phyloP scores from a whole-genome alignment of 1,140 invertebrate species.

The Bombus pyrosoma region DNA sequence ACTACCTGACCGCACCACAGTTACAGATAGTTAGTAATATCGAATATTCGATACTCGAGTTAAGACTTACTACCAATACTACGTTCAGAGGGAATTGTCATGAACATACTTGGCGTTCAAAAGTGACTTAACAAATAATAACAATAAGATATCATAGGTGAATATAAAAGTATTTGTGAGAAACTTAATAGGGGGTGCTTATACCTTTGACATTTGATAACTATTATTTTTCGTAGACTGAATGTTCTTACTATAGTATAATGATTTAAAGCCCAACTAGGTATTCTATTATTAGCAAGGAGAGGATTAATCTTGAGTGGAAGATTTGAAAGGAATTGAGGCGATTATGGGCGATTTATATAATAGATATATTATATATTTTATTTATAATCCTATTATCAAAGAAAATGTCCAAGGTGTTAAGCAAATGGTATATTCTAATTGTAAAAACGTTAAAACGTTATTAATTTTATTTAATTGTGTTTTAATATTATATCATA shows the following conservation, averaged over 20 bases:
- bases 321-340: not conserved
- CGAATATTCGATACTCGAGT: conserved; percentile 14
- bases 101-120: conserved; percentile 25
- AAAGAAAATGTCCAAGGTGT: not conserved
- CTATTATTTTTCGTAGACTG: conserved; percentile 11
- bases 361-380: not conserved
- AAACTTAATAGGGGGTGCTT: conserved; percentile 13
- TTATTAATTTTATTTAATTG: conserved; percentile 7
- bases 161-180: conserved; percentile 11
- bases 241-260: not conserved
- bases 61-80: conserved; percentile 3
- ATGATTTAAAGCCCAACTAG: conserved; percentile 4
- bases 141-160: conserved; percentile 1
- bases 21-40: not conserved
- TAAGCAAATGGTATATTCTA: conserved; percentile 2
- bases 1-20: conserved; percentile 4
- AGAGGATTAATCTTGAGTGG: not conserved
- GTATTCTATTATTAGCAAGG: not conserved
- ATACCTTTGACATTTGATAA: conserved; percentile 23
- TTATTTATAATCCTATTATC: not conserved
- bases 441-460: not conserved
- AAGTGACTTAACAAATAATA: conserved; percentile 38
- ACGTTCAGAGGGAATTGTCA: conserved; percentile 31
- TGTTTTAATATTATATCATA: not conserved
- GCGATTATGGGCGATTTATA: not conserved